A percentile compares a stretch with the other conserved stretches of the same genome.
Conservation (phyloP, 2,113 vertebrate genomes). For the Rutilus rutilus region DNA sequence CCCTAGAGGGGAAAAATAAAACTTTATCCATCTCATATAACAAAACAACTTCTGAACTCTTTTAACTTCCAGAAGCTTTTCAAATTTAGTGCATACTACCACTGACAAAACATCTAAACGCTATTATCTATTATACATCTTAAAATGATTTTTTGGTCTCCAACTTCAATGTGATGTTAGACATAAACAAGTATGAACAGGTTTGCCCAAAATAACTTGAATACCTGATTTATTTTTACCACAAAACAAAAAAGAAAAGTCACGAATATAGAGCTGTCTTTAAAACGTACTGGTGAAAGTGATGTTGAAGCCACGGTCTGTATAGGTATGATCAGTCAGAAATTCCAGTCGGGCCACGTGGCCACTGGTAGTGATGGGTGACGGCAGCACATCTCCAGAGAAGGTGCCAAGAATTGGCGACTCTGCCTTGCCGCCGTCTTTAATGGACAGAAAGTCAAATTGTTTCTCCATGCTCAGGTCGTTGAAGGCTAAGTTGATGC, state of each 20-base stretch:
- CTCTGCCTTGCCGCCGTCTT: constrained; percentile 92
- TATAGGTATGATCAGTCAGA: constrained; percentile 98
- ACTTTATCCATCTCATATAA: background rate
- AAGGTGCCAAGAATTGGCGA: constrained; percentile 94
- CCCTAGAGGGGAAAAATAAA: constrained; percentile 4
- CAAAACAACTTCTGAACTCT: background rate
- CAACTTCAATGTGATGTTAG: background rate
- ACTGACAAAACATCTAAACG: constrained; percentile 6
- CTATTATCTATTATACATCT: constrained; percentile 24
- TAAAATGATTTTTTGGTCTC: background rate
- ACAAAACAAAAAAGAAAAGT: background rate
- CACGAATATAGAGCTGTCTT: background rate
- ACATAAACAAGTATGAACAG: background rate
- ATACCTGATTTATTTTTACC: background rate
- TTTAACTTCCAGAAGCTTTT: background rate
- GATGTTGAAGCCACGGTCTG: constrained; percentile 97
- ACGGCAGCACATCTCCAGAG: constrained; percentile 89
- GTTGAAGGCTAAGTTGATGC: constrained; percentile 97
- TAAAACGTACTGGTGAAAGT: constrained; percentile 92
- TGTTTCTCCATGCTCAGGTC: constrained; percentile 99
- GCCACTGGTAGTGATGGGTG: constrained; percentile 95
- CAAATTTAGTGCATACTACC: background rate
- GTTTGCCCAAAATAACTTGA: background rate
- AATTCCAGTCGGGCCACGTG: constrained; percentile 95
- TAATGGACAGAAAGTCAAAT: constrained; percentile 96